Conservation (phyloP, 2,113 vertebrate species). For the Glaucidium brasilianum region DNA sequence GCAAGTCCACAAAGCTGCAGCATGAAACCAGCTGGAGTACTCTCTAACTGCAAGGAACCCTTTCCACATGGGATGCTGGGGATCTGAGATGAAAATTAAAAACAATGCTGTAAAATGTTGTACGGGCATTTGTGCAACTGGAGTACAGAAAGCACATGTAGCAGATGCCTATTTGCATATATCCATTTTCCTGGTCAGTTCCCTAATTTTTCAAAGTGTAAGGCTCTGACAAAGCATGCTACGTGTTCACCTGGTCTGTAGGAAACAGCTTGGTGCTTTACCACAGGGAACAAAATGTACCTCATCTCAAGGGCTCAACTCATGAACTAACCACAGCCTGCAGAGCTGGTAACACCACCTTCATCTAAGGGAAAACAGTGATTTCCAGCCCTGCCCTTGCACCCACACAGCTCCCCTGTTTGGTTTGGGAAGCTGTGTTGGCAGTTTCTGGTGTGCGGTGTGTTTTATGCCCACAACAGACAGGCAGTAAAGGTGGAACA, state of each 20-base stretch:
- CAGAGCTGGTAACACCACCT: neutral
- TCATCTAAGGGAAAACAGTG: neutral
- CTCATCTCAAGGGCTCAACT: neutral
- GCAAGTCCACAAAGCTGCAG: neutral
- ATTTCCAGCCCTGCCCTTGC: neutral
- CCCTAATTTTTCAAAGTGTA: neutral
- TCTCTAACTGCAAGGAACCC: neutral
- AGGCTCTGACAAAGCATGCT: neutral
- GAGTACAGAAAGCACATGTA: neutral
- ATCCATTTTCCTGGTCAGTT: neutral
- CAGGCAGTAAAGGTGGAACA: neutral
- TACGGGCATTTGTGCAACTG: neutral
- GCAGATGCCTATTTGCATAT: neutral
- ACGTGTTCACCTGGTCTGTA: neutral
- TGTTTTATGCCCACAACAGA: neutral
- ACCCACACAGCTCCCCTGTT: neutral
- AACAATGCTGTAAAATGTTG: neutral
- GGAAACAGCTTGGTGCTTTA: neutral
- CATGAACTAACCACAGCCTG: too few species aligned
- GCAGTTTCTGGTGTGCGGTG: accelerated
- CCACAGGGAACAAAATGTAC: accelerated
- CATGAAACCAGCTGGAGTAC: neutral
- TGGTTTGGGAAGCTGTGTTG: neutral
- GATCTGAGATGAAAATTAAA: neutral
- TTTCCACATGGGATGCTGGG: neutral